Evolutionary conservation across 1,140 invertebrate genomes (phyloP), one percentile per base, ranked within the genome.

Genomic region (Bombus fervidus): DNA sequence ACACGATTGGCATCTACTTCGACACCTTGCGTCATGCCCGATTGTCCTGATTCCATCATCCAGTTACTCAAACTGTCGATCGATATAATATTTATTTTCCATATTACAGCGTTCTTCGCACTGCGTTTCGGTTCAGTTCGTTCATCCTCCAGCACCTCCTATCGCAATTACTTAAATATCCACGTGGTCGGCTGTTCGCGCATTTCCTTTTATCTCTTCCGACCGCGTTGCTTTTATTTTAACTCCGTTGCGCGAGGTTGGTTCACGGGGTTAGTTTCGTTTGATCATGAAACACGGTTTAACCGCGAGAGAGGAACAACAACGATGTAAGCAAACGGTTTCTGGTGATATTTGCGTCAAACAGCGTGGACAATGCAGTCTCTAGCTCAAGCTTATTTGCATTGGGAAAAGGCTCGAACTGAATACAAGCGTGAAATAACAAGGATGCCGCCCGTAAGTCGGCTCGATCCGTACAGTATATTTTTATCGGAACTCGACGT

Each of bases 1-100:
- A 78, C 81, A 69, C 81, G 81, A 76, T 59, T 76, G 81, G 81
- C 81, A 77, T 83, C 81, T 69, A 69, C 81, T 83, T 83, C 81
- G 81, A 83, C 81, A 78, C 81, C 64, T 77, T 78, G 64, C 74
- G 34, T 78, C 66, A 15, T 57, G 43, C 74, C 34, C 59, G 74
- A 69, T 78, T 69, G 64, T 78, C 74, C 74, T 8, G 81, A 77
- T 78, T 83, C 81, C 62, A 39, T 68, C 69, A 31, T 22, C 25
- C 74, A 43, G 81, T 69, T 77, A 39, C 10, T 12, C 53, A 18
- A 53, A 34, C 62, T 12, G 12, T 12, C 57, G 31, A 13, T 28
- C 47, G 62, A 34, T 34, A 28, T 22, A 22, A 53, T 53, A 22
- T 5, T 53, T 53, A 8, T 8, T 53, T 53, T 53, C 47, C 5